Evolutionary conservation across 1,140 invertebrate species (phyloP).

Genomic region (Euglossa dilemma): DNA sequence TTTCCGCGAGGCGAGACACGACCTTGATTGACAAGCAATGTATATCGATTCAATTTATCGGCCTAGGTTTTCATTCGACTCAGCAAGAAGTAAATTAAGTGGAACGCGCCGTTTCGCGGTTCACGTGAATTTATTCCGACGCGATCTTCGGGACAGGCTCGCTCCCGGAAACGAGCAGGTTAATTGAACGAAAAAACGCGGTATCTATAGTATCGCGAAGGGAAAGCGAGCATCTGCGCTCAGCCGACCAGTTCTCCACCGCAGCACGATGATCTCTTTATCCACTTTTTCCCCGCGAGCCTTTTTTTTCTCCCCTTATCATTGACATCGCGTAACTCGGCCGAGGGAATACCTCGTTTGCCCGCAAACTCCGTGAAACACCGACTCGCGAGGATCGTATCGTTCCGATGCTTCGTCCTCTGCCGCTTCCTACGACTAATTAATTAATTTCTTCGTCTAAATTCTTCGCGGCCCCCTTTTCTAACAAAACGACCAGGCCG

Average conservation of each 20-base stretch:
- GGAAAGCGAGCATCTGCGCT: conserved; percentile 47
- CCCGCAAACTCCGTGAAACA: too few species aligned
- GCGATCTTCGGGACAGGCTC: conserved; percentile 14
- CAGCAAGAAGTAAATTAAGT: conserved; percentile 26
- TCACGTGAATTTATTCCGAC: conserved; percentile 8
- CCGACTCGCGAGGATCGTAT: too few species aligned
- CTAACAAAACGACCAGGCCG: conserved; percentile 55
- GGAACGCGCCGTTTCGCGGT: neutral
- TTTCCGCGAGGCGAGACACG: conserved; percentile 63
- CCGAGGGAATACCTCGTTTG: neutral
- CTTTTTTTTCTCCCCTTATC: conserved; percentile 55
- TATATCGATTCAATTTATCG: conserved; percentile 51
- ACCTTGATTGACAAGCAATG: conserved; percentile 59
- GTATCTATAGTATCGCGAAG: conserved; percentile 37
- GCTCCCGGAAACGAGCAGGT: conserved; percentile 54
- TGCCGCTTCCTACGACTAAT: too few species aligned
- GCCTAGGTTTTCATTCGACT: conserved; percentile 3
- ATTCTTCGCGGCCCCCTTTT: conserved; percentile 65
- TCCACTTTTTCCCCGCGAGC: conserved; percentile 51
- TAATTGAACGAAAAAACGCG: conserved; percentile 43
- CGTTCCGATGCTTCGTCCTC: too few species aligned
- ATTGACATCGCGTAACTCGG: neutral
- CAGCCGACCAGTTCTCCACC: neutral
- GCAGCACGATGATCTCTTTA: conserved; percentile 19
- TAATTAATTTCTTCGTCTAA: neutral